phyloP scores from a whole-genome alignment of 2,888 invertebrate species.

The Thereva unica region DNA sequence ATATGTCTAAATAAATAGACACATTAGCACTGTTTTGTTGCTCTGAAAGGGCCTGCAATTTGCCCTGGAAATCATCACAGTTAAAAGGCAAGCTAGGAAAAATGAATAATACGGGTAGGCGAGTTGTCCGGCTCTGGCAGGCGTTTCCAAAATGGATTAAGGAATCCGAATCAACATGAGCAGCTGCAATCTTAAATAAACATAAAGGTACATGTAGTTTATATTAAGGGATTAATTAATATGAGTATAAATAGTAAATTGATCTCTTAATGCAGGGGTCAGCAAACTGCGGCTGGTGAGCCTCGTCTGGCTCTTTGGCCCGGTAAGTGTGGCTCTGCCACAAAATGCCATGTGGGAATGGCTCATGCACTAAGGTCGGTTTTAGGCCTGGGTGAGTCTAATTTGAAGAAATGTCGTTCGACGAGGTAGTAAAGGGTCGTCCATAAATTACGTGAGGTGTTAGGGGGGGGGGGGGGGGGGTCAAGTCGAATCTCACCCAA shows the following conservation, averaged over 20 bases:
- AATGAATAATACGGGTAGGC: slow-evolving; percentile 77
- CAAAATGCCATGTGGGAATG: too few relatives aligned
- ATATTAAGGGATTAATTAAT: neutral
- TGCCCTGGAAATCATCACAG: slow-evolving; percentile 55
- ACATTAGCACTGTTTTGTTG: slow-evolving; percentile 56
- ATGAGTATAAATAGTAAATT: neutral
- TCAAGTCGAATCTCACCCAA: too few relatives aligned
- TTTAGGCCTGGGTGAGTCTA: too few relatives aligned
- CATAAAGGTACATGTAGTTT: slow-evolving; percentile 1
- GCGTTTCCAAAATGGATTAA: slow-evolving; percentile 90
- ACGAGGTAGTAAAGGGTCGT: too few relatives aligned
- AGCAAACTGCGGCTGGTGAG: too few relatives aligned
- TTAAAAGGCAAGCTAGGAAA: slow-evolving; percentile 68
- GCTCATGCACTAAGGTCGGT: too few relatives aligned
- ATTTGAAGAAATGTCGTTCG: too few relatives aligned
- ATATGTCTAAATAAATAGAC: slow-evolving; percentile 70
- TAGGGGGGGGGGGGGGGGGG: too few relatives aligned
- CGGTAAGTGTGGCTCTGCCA: too few relatives aligned
- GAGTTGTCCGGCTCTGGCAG: slow-evolving; percentile 76
- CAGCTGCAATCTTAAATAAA: slow-evolving; percentile 76
- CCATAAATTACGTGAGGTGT: too few relatives aligned
- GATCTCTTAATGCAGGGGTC: too few relatives aligned
- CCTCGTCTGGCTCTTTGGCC: too few relatives aligned
- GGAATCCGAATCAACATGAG: slow-evolving; percentile 83
- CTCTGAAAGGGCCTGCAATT: slow-evolving; percentile 51